phyloP scores from a whole-genome alignment of 1,140 invertebrate species.

The Helicoverpa zea region DNA sequence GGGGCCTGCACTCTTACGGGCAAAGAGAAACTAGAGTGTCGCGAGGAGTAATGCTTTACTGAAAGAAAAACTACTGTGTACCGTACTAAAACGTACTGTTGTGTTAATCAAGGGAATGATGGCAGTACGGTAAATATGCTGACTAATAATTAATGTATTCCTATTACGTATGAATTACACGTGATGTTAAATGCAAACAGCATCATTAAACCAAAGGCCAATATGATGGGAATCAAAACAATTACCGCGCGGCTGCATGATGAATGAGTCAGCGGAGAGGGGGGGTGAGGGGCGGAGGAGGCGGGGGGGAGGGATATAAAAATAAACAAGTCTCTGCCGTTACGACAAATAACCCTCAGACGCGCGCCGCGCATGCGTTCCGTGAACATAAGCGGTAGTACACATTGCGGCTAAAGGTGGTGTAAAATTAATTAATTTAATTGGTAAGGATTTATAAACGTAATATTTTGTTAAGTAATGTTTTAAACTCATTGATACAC shows the following conservation, averaged over 20 bases:
- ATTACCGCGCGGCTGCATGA: conserved; percentile 40
- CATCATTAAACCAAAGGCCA: conserved; percentile 30
- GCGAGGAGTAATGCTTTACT: too few species aligned
- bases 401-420: neutral
- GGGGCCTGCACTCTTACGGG: too few species aligned
- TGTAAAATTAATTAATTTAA: neutral
- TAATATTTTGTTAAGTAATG: too few species aligned
- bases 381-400: neutral
- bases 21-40: too few species aligned
- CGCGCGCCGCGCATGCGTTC: conserved; percentile 51
- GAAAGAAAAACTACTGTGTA: too few species aligned
- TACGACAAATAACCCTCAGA: conserved; percentile 55
- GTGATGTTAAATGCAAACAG: neutral
- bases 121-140: neutral
- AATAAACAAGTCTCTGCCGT: conserved; percentile 53
- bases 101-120: too few species aligned
- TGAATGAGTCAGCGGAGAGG: conserved; percentile 13
- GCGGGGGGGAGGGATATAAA: conserved; percentile 16
- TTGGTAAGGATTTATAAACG: neutral
- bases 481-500: too few species aligned
- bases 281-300: neutral
- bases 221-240: conserved; percentile 44
- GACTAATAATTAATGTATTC: neutral
- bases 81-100: too few species aligned
- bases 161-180: neutral